Conservation (phyloP, 2,113 vertebrate species). For the Xiphorhynchus elegans region DNA sequence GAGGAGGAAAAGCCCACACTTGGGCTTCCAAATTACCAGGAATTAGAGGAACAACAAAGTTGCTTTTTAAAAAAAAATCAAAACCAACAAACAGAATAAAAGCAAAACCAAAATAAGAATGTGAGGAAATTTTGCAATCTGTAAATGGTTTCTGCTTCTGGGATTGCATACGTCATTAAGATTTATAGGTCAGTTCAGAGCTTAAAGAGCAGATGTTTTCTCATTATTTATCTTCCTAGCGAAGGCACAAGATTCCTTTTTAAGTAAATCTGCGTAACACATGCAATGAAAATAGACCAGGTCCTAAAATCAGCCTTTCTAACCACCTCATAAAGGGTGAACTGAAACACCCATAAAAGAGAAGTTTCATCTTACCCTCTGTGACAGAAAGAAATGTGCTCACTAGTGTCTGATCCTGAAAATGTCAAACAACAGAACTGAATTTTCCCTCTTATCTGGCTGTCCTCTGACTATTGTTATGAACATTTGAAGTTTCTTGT, state of each 20-base stretch:
- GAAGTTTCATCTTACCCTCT: not conserved
- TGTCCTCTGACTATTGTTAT: not conserved
- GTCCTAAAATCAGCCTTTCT: conserved; percentile 2
- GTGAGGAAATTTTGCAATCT: conserved; percentile 54
- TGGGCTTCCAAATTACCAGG: not conserved
- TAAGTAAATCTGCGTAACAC: conserved; percentile 42
- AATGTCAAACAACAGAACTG: not conserved
- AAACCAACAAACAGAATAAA: not conserved
- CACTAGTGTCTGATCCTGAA: not conserved
- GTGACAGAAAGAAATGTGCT: not conserved
- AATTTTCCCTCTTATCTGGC: not conserved
- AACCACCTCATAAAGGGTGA: not conserved
- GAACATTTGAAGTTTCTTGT: not conserved
- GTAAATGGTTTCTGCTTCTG: conserved; percentile 61
- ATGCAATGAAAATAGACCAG: conserved; percentile 42
- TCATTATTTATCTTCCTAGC: conserved; percentile 62
- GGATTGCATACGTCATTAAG: conserved; percentile 34
- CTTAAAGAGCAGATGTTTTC: conserved; percentile 63
- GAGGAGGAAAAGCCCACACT: not conserved
- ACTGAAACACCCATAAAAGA: not conserved
- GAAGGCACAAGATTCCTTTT: conserved; percentile 45
- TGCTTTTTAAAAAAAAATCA: not conserved
- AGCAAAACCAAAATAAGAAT: not conserved
- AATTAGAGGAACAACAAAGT: conserved; percentile 12
- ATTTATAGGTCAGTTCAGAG: conserved; percentile 50